Conservation (phyloP, 1,140 invertebrate species). For the Ooceraea biroi region DNA sequence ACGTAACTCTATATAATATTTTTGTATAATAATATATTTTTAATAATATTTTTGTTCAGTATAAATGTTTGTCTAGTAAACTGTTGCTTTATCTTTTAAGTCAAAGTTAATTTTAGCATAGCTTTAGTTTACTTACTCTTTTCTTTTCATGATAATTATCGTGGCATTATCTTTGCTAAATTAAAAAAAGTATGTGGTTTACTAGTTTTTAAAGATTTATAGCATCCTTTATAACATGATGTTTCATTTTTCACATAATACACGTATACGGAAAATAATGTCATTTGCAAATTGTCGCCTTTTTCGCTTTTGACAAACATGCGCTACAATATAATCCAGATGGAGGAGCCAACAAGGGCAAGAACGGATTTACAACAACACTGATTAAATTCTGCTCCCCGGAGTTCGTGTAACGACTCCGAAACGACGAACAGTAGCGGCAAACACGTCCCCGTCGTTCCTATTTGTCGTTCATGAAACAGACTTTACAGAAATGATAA, state of each 20-base stretch:
- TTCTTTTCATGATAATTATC: not conserved
- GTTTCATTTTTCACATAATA: constrained; percentile 31
- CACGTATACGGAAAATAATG: constrained; percentile 17
- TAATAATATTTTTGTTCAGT: not conserved
- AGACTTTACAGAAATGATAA: constrained; percentile 19
- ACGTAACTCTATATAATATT: not conserved
- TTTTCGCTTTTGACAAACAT: constrained; percentile 7
- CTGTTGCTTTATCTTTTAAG: not conserved
- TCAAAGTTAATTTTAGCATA: not conserved
- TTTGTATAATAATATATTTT: too few relatives aligned
- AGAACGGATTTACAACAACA: constrained; percentile 38
- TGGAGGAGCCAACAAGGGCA: not conserved
- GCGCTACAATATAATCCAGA: constrained; percentile 28
- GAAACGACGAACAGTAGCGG: constrained; percentile 27
- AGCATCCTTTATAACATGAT: not conserved
- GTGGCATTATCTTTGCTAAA: not conserved
- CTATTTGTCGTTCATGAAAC: not conserved
- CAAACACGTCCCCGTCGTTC: constrained; percentile 16
- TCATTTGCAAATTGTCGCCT: constrained; percentile 15
- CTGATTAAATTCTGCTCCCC: constrained; percentile 44
- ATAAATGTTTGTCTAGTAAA: too few relatives aligned
- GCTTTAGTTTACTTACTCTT: not conserved
- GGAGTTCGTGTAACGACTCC: constrained; percentile 28
- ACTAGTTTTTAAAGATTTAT: constrained; percentile 20
- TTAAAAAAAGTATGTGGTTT: not conserved